Evolutionary conservation across 2,888 invertebrate genomes (phyloP).

Genomic region (Drosophila mercatorum): DNA sequence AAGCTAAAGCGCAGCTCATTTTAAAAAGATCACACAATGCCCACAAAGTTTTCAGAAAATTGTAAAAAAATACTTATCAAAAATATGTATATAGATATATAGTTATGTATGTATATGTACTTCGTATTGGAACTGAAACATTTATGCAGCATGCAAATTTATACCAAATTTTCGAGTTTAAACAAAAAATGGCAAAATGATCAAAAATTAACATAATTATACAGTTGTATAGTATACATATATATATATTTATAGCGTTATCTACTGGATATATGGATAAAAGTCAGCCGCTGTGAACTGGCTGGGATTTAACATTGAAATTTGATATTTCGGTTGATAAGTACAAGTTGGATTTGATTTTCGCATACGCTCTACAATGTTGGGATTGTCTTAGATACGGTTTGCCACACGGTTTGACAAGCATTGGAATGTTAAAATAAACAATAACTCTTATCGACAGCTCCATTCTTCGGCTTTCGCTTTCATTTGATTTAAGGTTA

Average conservation of each 20-base stretch:
- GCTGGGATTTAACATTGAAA: constrained; percentile 19
- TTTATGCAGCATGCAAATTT: constrained; percentile 65
- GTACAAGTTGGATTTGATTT: constrained; percentile 45
- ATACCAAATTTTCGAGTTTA: constrained; percentile 35
- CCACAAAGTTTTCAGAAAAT: constrained; percentile 53
- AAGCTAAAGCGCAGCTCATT: constrained; percentile 66
- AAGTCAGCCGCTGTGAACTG: constrained; percentile 37
- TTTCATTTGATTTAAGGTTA: constrained; percentile 5
- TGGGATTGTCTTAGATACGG: constrained; percentile 64
- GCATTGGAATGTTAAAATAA: constrained; percentile 61
- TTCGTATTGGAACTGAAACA: constrained; percentile 47
- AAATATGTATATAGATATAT: constrained; percentile 48
- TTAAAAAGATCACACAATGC: constrained; percentile 73
- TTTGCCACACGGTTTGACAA: constrained; percentile 57
- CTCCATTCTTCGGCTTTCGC: not conserved
- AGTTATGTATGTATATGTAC: constrained; percentile 10
- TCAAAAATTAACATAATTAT: constrained; percentile 34
- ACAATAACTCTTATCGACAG: constrained; percentile 13
- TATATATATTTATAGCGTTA: constrained; percentile 4
- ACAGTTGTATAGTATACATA: constrained; percentile 22
- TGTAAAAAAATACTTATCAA: constrained; percentile 74
- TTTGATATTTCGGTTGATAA: constrained; percentile 42
- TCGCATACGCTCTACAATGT: constrained; percentile 17
- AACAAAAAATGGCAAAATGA: constrained; percentile 65
- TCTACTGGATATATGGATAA: constrained; percentile 18